phyloP scores from a whole-genome alignment of 2,797 vertebrate species.

The Hephaestus fuliginosus region DNA sequence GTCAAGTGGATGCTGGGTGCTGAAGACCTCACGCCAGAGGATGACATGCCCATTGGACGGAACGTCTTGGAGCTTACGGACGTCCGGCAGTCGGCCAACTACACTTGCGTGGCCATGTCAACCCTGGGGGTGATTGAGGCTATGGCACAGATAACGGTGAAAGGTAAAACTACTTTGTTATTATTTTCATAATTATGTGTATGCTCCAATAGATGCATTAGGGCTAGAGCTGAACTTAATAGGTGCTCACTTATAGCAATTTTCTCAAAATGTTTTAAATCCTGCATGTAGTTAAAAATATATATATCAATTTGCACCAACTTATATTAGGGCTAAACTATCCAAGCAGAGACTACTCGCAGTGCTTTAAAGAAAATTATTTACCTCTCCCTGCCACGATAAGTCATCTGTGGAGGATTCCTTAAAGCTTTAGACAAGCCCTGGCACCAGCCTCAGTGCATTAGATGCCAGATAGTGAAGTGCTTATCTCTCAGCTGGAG shows the following conservation, averaged over 20 bases:
- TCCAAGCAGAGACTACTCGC: slow-evolving; percentile 21
- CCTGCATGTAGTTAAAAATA: background rate
- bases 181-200: background rate
- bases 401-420: slow-evolving; percentile 67
- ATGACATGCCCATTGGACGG: slow-evolving; percentile 99
- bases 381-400: slow-evolving; percentile 52
- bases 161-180: slow-evolving; percentile 86
- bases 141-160: slow-evolving; percentile 98
- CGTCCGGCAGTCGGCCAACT: slow-evolving; percentile 98
- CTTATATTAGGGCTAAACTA: slow-evolving; percentile 27
- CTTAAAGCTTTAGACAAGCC: slow-evolving; percentile 69
- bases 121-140: slow-evolving; percentile 99
- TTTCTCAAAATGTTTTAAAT: slow-evolving; percentile 3
- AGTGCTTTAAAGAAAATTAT: slow-evolving; percentile 58
- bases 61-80: slow-evolving; percentile 98
- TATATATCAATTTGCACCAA: slow-evolving; percentile 22
- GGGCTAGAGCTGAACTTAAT: background rate
- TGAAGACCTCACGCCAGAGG: slow-evolving; percentile 98
- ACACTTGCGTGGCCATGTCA: slow-evolving; percentile 99
- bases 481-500: slow-evolving; percentile 76
- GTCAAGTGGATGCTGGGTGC: slow-evolving; percentile 99
- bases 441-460: slow-evolving; percentile 52
- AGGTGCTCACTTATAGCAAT: background rate
- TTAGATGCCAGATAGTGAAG: slow-evolving; percentile 71
- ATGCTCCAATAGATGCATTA: background rate